Conservation (phyloP, 2,113 vertebrate genomes). For the Oreochromis tanganicae region DNA sequence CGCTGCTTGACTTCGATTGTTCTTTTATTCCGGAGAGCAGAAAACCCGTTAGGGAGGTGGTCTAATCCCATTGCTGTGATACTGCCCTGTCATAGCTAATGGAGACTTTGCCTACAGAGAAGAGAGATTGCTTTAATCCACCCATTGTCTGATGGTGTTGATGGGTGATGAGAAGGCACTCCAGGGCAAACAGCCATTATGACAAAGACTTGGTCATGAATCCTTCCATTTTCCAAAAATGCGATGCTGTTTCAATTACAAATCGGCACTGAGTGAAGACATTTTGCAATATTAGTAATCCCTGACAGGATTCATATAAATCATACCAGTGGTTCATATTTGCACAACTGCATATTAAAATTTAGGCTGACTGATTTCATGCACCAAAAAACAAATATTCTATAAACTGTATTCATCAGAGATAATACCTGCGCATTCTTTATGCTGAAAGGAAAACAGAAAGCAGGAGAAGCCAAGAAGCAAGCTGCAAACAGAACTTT, state of each 20-base stretch:
- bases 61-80: constrained; percentile 57
- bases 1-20: constrained; percentile 22
- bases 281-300: not conserved
- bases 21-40: constrained; percentile 43
- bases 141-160: constrained; percentile 51
- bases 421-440: constrained; percentile 1
- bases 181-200: not conserved
- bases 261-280: not conserved
- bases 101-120: constrained; percentile 36
- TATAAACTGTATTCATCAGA: not conserved
- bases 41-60: constrained; percentile 60
- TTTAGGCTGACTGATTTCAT: not conserved
- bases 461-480: constrained; percentile 8
- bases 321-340: not conserved
- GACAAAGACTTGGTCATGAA: not conserved
- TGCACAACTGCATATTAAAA: not conserved
- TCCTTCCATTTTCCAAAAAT: not conserved
- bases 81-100: constrained; percentile 53
- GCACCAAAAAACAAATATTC: not conserved
- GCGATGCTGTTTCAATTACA: constrained; percentile 3
- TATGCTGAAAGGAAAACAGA: not conserved
- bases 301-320: not conserved
- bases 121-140: constrained; percentile 57
- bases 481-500: constrained; percentile 36
- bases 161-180: constrained; percentile 32